These are phyloP conservation scores for Xestoiulus laeticollis DNA, from an alignment of 2,888 invertebrate genomes.

Conservation along the genomic window DNA sequence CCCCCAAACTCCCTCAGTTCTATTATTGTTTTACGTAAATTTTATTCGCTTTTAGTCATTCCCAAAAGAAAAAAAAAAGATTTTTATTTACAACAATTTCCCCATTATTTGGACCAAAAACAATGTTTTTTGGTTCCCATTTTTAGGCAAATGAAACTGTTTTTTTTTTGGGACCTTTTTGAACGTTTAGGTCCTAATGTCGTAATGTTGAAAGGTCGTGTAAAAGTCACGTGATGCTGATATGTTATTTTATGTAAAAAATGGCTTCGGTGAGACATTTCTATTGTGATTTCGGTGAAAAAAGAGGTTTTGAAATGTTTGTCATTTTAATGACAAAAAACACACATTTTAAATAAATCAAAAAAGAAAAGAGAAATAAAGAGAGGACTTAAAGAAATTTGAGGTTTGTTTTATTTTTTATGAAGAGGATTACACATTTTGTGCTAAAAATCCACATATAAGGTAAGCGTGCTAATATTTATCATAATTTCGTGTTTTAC, in stretches of 20 bases:
- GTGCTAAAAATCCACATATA: too few species aligned
- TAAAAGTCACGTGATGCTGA: background rate
- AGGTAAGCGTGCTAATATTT: background rate
- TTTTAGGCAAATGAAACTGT: background rate
- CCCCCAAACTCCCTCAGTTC: background rate
- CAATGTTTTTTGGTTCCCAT: too few species aligned
- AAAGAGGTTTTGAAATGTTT: background rate
- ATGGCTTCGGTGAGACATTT: background rate
- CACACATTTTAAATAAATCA: constrained; percentile 9
- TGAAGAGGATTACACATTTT: background rate
- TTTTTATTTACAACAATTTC: constrained; percentile 19
- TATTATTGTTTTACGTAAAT: constrained; percentile 8
- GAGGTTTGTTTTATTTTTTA: background rate
- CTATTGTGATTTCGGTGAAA: background rate
- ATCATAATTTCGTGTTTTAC: too few species aligned
- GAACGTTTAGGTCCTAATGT: background rate
- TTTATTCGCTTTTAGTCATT: constrained; percentile 15
- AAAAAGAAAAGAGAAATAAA: background rate
- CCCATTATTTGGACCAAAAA: background rate
- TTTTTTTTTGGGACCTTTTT: too few species aligned
- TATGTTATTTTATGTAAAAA: too few species aligned
- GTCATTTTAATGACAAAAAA: background rate
- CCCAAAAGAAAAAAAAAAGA: background rate
- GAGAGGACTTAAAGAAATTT: background rate
- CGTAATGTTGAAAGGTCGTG: background rate